Evolutionary conservation across 2,888 invertebrate species (phyloP).

Genomic region (Pedicia rivosa): DNA sequence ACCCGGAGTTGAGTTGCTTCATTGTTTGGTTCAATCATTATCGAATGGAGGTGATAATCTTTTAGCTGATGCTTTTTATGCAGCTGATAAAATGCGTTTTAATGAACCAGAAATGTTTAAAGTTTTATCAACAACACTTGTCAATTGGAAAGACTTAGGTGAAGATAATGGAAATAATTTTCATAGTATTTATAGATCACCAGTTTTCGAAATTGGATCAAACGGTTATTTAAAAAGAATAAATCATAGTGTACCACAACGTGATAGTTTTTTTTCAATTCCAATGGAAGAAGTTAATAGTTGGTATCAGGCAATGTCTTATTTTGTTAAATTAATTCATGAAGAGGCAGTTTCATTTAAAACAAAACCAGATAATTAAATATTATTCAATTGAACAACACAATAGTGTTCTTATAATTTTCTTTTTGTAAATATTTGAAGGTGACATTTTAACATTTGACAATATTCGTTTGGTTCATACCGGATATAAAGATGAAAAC

Average conservation of each 20-base stretch:
- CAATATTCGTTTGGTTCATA: slow-evolving; percentile 56
- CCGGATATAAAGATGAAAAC: slow-evolving; percentile 48
- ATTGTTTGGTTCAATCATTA: slow-evolving; percentile 48
- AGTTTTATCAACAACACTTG: slow-evolving; percentile 38
- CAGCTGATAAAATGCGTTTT: slow-evolving; percentile 40
- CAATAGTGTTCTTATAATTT: too few species aligned
- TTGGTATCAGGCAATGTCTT: slow-evolving; percentile 51
- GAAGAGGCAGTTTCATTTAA: slow-evolving; percentile 46
- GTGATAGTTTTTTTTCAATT: slow-evolving; percentile 49
- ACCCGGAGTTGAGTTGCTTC: slow-evolving; percentile 55
- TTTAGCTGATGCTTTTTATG: slow-evolving; percentile 48
- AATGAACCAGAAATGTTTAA: slow-evolving; percentile 39
- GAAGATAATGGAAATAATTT: slow-evolving; percentile 43
- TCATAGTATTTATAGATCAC: slow-evolving; percentile 42
- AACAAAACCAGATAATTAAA: slow-evolving; percentile 39
- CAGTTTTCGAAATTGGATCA: slow-evolving; percentile 39
- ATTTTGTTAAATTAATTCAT: slow-evolving; percentile 44
- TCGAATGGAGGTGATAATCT: slow-evolving; percentile 50
- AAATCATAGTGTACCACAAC: slow-evolving; percentile 58
- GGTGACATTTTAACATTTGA: slow-evolving; percentile 58
- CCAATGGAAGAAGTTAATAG: slow-evolving; percentile 40
- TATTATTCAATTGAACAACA: too few species aligned
- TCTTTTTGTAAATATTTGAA: too few species aligned
- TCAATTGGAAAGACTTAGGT: slow-evolving; percentile 61
- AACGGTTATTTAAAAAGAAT: slow-evolving; percentile 41